Base-by-base conservation (phyloP, 2,797 vertebrate species). In the Denticeps clupeoides region DNA sequence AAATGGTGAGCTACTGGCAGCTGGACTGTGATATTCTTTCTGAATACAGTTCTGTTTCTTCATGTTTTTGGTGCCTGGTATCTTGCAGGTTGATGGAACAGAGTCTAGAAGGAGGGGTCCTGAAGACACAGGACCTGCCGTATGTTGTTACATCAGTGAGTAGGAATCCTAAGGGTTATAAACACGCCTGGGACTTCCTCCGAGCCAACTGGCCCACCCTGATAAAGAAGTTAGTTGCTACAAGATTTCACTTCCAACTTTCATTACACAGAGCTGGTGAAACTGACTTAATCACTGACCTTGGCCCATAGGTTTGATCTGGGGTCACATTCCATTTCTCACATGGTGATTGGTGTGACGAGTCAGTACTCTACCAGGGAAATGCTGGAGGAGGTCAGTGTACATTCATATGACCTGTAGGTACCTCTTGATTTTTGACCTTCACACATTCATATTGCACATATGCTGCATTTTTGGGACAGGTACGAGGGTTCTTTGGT, bases 51-150 rank as follows among this genome's bases (percentile, higher is more conserved):
- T n/a, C n/a, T n/a, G n/a, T n/a, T n/a, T n/a, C n/a, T n/a, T n/a
- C n/a, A n/a, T n/a, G n/a, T n/a, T n/a, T n/a, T n/a, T n/a, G n/a
- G n/a, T n/a, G n/a, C 33, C 12, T 3, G 24, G n/a, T 43, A 1
- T 53, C n/a, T 45, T 4, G 56, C 29, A 94, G 91, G 89, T 73
- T 94, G 60, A 77, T 94, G 83, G 84, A 89, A 49, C 76, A 91
- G 78, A 84, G 86, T 64, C 76, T 95, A 51, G 57, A 27, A 1
- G 90, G 87, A 4, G 83, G 89, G 10, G 62, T 85, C 67, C 73
- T 93, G 75, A 91, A 89, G 79, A 86, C 82, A 23, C 90, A 93
- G 66, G 86, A 93, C 62, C 86, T 94, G 47, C 86, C 90, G 0
- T 3, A 1, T 3, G 80, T 93, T 41, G 55, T 91, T 1, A 3